A percentile compares a stretch with the other conserved stretches of the same genome.
Conservation (phyloP, 2,113 vertebrate species). For the Typhlomys cinereus region DNA sequence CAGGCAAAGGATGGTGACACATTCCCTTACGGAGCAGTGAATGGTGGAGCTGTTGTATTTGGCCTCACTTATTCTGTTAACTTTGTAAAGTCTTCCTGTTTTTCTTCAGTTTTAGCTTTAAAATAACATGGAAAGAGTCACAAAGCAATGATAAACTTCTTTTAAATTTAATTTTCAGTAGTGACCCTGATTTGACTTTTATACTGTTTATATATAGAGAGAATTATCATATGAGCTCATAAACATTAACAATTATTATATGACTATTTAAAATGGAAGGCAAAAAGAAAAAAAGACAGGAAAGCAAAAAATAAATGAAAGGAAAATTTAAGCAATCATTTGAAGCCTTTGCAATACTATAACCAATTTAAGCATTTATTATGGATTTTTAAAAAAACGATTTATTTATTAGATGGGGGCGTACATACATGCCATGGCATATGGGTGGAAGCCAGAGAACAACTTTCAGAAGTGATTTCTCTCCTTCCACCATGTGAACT, state of each 20-base stretch:
- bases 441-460: no score
- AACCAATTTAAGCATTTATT: no score
- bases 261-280: neutral
- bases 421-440: no score
- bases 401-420: no score
- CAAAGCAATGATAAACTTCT: neutral
- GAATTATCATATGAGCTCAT: no score
- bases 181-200: neutral
- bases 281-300: neutral
- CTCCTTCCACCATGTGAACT: no score
- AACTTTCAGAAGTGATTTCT: no score
- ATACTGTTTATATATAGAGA: no score
- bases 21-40: neutral
- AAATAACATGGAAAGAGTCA: neutral
- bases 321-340: neutral
- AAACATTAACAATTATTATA: no score
- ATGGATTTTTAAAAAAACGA: no score
- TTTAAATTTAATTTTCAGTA: neutral
- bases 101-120: constrained; percentile 39
- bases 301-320: neutral
- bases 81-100: neutral
- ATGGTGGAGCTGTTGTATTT: neutral
- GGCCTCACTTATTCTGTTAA: neutral
- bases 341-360: neutral
- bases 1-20: neutral